Evolutionary conservation across 2,113 vertebrate species (phyloP).

Genomic region (Nothoprocta perdicaria): DNA sequence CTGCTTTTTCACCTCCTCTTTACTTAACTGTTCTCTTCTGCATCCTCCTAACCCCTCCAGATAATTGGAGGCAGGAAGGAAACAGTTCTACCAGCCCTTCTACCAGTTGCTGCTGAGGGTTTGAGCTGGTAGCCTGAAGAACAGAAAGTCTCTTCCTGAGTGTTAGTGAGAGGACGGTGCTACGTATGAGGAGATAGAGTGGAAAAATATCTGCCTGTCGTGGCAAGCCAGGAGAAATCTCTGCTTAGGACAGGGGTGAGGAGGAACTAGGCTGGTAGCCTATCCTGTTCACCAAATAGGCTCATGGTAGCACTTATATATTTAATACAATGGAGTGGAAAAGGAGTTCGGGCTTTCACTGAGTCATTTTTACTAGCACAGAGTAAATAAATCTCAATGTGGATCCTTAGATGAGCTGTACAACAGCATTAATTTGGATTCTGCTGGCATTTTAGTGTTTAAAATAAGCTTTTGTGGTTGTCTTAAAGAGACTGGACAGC

Average conservation of each 20-base stretch:
- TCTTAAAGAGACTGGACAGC: background rate
- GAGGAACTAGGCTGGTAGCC: background rate
- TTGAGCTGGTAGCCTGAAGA: background rate
- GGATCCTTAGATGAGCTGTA: background rate
- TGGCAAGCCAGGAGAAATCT: background rate
- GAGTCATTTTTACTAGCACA: background rate
- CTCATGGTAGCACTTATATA: background rate
- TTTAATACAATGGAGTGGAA: background rate
- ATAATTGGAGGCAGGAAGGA: background rate
- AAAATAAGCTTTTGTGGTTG: background rate
- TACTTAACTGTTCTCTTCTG: background rate
- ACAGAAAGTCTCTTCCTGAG: background rate
- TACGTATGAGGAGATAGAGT: accelerated
- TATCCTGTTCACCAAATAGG: background rate
- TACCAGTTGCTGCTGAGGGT: background rate
- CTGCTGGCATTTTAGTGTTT: background rate
- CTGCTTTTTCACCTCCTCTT: background rate
- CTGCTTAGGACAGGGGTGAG: background rate
- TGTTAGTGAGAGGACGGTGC: background rate
- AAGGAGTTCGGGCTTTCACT: background rate
- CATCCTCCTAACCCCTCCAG: background rate
- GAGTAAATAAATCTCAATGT: background rate
- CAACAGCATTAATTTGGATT: background rate
- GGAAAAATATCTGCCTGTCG: background rate
- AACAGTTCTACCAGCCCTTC: background rate